Percentiles rank a stretch among this genome's conserved stretches.
Evolutionary conservation across 2,113 vertebrate genomes (phyloP).

Genomic region (Salvelinus sp.): DNA sequence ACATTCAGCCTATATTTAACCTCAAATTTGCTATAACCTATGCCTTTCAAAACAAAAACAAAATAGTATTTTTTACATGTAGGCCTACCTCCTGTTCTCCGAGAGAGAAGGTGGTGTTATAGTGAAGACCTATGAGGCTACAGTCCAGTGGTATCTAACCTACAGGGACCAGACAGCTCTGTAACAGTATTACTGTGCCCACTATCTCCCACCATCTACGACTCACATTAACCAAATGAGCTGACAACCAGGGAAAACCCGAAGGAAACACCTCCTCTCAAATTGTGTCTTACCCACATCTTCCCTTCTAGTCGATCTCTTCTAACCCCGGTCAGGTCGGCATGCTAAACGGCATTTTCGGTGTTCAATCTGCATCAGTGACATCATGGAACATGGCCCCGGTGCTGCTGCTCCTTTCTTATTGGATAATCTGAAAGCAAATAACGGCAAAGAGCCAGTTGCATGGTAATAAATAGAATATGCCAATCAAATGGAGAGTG

Average conservation of each 20-base stretch:
- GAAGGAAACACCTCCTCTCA: slow-evolving; percentile 40
- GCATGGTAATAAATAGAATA: slow-evolving; percentile 75
- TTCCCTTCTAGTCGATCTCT: background rate
- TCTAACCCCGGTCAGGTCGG: slow-evolving; percentile 36
- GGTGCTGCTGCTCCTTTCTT: slow-evolving; percentile 40
- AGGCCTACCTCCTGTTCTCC: too few species aligned
- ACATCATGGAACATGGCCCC: slow-evolving; percentile 51
- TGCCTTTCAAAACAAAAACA: too few species aligned
- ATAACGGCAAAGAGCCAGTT: slow-evolving; percentile 46
- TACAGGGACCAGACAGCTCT: too few species aligned
- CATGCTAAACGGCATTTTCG: slow-evolving; percentile 49
- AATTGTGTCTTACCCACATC: slow-evolving; percentile 33
- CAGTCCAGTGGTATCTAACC: too few species aligned
- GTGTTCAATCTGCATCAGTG: slow-evolving; percentile 55
- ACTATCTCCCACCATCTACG: too few species aligned
- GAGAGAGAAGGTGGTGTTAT: too few species aligned
- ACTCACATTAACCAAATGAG: slow-evolving; percentile 50
- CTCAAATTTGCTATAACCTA: too few species aligned
- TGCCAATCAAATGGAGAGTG: slow-evolving; percentile 71
- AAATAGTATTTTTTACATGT: too few species aligned
- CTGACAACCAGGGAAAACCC: slow-evolving; percentile 35
- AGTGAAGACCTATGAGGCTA: background rate
- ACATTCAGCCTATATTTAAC: too few species aligned
- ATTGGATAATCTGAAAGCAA: slow-evolving; percentile 66
- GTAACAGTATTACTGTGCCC: too few species aligned